Conservation (phyloP, 2,888 invertebrate species). For the Cheilosia urbana region DNA sequence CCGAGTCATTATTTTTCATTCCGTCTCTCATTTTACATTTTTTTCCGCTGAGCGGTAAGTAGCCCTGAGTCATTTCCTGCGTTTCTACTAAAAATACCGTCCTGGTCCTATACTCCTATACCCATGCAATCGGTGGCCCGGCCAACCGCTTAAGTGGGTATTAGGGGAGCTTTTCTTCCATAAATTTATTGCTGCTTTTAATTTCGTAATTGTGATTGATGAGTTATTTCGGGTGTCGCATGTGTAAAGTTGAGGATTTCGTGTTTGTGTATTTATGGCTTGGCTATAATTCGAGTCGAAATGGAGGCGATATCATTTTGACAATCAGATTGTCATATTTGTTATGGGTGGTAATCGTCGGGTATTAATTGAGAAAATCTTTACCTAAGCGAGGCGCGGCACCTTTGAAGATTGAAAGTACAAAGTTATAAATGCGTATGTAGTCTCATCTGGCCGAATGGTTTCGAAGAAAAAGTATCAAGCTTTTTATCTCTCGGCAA, state of each 20-base stretch:
- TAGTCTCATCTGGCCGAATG: neutral
- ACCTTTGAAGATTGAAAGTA: constrained; percentile 16
- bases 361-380: constrained; percentile 39
- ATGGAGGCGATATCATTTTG: constrained; percentile 51
- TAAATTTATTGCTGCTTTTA: constrained; percentile 81
- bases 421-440: neutral
- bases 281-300: constrained; percentile 40
- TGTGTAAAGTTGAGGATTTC: constrained; percentile 44
- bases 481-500: constrained; percentile 3
- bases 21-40: neutral
- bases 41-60: constrained; percentile 33
- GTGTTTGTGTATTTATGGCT: constrained; percentile 35
- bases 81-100: neutral
- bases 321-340: constrained; percentile 61
- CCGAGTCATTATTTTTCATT: constrained; percentile 4
- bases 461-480: neutral
- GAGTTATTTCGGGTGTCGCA: constrained; percentile 77
- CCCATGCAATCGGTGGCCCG: constrained; percentile 41
- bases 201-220: constrained; percentile 83
- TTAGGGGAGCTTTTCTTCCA: constrained; percentile 79
- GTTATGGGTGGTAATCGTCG: constrained; percentile 44
- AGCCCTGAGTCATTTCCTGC: constrained; percentile 52
- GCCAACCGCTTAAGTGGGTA: constrained; percentile 26
- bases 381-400: constrained; percentile 15
- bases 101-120: too few species aligned